Evolutionary conservation across 2,113 vertebrate species (phyloP), one percentile per base, ranked within the genome.

Genomic region (Pseudorhombus dupliciocellatus): DNA sequence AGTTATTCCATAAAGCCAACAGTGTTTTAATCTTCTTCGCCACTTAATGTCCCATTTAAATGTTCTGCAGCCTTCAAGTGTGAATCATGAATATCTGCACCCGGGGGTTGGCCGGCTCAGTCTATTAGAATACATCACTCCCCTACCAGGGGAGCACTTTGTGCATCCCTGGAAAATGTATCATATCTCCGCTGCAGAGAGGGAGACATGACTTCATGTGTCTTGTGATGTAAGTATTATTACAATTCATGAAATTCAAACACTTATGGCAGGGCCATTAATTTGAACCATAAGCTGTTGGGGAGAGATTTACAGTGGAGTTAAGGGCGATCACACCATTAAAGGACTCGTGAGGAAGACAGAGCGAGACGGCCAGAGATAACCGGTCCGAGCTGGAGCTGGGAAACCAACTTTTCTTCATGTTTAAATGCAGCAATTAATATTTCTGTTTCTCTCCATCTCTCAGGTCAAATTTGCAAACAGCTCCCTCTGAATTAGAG

Each of bases 141-240:
- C 92, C 79, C 94, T 93, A 96, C 94, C 96, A 94, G 94, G 96
- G 95, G 96, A 96, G 94, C 95, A 98, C 97, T 97, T 97, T 96
- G 95, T 93, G 94, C 95, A 95, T 94, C 94, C 93, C 93, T 94
- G 94, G 95, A 95, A 91, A 97, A 97, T 95, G 96, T 94, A 97
- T 96, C 95, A 96, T 95, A 95, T 96, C 96, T 95, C 95, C 95
- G 94, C 94, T 95, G 95, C 92, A 92, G 95, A 95, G 89, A 84
- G 80, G 84, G 90, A 90, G 96, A 98, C 96, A 96, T 98, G 96
- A 97, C 96, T 96, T 97, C 95, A 97, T 96, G 96, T 97, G 96
- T 96, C 96, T 96, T 96, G 95, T 98, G 96, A 98, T 97, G 95
- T 97, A 97, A 97, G 96, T 96, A 96, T 96, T 96, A 96, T 96